Evolutionary conservation across 2,797 vertebrate species (phyloP).

Genomic region (Gymnopithys bicolor): DNA sequence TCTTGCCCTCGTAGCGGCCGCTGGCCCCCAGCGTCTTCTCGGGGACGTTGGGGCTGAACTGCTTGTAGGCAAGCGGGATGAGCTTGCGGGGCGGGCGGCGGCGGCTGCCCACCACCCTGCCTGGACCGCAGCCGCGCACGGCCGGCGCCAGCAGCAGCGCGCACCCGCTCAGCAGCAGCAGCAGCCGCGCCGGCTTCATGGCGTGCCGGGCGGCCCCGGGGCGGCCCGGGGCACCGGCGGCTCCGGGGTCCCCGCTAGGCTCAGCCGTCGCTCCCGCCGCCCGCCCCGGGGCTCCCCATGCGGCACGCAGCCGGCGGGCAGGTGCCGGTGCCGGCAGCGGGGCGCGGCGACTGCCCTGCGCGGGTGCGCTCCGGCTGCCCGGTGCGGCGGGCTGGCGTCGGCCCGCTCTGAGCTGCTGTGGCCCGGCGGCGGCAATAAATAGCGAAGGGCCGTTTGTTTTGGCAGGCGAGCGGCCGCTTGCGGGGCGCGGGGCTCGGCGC

Average conservation of each 20-base stretch:
- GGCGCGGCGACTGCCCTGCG: background rate
- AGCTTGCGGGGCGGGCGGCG: slow-evolving; percentile 90
- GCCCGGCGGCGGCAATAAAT: slow-evolving; percentile 82
- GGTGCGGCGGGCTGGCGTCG: slow-evolving; percentile 73
- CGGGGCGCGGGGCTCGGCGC: slow-evolving; percentile 79
- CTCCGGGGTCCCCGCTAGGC: slow-evolving; percentile 35
- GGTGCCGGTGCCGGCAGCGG: slow-evolving; percentile 61
- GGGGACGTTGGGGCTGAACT: slow-evolving; percentile 95
- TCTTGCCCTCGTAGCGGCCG: slow-evolving; percentile 95
- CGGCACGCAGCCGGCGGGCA: slow-evolving; percentile 68
- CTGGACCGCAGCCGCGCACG: slow-evolving; percentile 93
- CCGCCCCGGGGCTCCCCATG: slow-evolving; percentile 64
- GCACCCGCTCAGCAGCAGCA: slow-evolving; percentile 84
- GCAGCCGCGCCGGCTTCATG: slow-evolving; percentile 71
- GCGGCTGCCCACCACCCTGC: slow-evolving; percentile 95
- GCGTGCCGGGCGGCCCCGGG: slow-evolving; percentile 71
- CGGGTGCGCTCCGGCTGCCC: slow-evolving; percentile 69
- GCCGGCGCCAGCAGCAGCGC: slow-evolving; percentile 87
- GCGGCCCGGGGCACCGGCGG: slow-evolving; percentile 30
- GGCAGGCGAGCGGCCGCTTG: slow-evolving; percentile 83
- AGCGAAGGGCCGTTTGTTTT: slow-evolving; percentile 82
- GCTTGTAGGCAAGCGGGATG: slow-evolving; percentile 93
- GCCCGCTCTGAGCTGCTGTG: slow-evolving; percentile 81
- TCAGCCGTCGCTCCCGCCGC: slow-evolving; percentile 26
- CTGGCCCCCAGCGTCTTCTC: slow-evolving; percentile 97